phyloP scores from a whole-genome alignment of 2,113 vertebrate genomes.

The Tonatia bakeri region DNA sequence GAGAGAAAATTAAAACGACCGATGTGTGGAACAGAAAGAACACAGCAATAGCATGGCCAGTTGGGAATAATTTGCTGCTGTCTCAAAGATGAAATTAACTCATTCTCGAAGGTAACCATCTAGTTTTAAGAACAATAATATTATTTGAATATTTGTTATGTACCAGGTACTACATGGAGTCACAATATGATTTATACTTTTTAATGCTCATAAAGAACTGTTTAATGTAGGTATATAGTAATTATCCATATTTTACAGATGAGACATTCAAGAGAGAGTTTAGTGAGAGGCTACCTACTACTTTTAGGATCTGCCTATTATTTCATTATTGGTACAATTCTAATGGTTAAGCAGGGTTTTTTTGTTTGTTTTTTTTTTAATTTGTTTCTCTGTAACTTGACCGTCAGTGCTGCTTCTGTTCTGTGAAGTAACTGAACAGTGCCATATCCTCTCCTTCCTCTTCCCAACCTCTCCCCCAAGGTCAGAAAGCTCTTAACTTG shows the following conservation, averaged over 20 bases:
- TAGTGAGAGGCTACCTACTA: not conserved
- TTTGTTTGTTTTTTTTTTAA: not conserved
- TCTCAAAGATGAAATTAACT: not conserved
- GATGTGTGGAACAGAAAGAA: not conserved
- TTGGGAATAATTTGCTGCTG: not conserved
- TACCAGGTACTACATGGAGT: not conserved
- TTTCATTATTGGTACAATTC: not conserved
- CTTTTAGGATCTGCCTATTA: not conserved
- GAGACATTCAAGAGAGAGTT: not conserved
- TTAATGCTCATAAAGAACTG: not conserved
- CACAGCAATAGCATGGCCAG: not conserved
- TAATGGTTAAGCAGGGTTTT: not conserved
- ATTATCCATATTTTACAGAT: not conserved
- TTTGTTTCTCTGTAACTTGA: not conserved
- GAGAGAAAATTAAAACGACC: not conserved
- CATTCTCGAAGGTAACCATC: not conserved
- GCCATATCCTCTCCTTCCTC: not conserved
- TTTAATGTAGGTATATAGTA: not conserved
- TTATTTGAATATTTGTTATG: not conserved
- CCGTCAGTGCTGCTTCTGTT: not conserved
- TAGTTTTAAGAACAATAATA: not conserved
- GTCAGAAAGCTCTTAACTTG: not conserved
- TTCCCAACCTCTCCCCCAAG: not conserved
- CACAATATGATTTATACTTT: not conserved
- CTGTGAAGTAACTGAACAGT: not conserved